Conservation (phyloP, 2,113 vertebrate species). For the Nannobrachium achirus region DNA sequence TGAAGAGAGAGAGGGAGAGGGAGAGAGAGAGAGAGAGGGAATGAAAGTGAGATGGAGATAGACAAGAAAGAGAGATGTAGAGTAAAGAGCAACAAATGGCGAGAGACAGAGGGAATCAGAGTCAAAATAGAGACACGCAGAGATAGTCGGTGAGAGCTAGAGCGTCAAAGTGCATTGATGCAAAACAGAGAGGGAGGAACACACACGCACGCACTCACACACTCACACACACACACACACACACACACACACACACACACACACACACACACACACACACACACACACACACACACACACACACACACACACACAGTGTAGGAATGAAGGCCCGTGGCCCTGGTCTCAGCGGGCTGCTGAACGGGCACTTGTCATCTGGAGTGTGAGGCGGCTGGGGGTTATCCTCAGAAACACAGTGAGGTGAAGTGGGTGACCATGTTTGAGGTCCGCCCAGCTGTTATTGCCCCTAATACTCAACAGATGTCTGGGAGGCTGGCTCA, state of each 20-base stretch:
- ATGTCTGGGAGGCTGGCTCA: constrained; percentile 54
- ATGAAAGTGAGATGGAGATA: not conserved
- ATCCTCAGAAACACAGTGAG: constrained; percentile 76
- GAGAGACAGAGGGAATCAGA: not conserved
- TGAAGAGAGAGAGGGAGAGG: not conserved
- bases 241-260: not conserved
- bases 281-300: too few relatives aligned
- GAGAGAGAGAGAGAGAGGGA: not conserved
- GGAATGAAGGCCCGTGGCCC: not conserved
- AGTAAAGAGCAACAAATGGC: not conserved
- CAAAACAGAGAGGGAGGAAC: constrained; percentile 22
- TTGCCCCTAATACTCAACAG: constrained; percentile 79
- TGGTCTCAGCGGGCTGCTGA: not conserved
- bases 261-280: not conserved
- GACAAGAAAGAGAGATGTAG: not conserved
- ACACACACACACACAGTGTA: not conserved
- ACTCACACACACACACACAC: not conserved
- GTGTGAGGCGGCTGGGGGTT: constrained; percentile 75
- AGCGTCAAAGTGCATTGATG: constrained; percentile 33
- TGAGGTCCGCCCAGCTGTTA: constrained; percentile 82
- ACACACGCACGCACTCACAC: not conserved
- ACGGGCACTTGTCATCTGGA: constrained; percentile 73
- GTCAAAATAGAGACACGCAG: constrained; percentile 8
- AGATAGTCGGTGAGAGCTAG: constrained; percentile 19
- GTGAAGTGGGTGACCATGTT: constrained; percentile 82